phyloP scores from a whole-genome alignment of 2,113 vertebrate species.

The Tonatia bakeri region DNA sequence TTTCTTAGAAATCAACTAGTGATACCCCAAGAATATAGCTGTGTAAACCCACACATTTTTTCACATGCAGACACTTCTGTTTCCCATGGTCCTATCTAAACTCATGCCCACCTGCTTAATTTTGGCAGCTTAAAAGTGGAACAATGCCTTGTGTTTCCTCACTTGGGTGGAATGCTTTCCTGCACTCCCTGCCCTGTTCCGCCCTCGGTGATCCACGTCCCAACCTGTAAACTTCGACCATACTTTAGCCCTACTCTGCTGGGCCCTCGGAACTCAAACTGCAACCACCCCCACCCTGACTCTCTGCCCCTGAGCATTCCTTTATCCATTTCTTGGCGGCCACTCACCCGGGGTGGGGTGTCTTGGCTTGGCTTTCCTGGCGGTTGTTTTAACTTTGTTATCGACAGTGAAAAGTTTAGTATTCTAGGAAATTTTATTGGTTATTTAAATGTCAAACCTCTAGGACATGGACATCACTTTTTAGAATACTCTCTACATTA shows the following conservation, averaged over 20 bases:
- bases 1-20: background rate
- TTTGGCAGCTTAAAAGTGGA: constrained; percentile 54
- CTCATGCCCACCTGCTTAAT: constrained; percentile 23
- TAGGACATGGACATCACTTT: background rate
- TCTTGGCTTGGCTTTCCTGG: background rate
- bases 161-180: constrained; percentile 28
- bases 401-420: background rate
- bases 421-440: background rate
- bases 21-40: background rate
- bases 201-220: constrained; percentile 27
- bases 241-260: background rate
- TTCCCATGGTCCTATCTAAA: constrained; percentile 34
- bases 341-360: background rate
- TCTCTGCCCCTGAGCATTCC: background rate
- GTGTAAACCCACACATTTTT: background rate
- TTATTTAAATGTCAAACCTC: background rate
- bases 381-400: constrained; percentile 15
- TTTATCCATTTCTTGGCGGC: constrained; percentile 35
- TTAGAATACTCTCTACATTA: background rate
- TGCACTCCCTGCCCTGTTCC: constrained; percentile 23
- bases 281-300: background rate
- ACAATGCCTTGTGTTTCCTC: constrained; percentile 4
- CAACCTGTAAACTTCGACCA: constrained; percentile 45
- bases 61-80: background rate
- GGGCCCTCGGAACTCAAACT: background rate